A percentile compares a stretch with the other conserved stretches of the same genome.
Evolutionary conservation across 2,797 vertebrate genomes (phyloP).

Genomic region (Chiropotes sagulatus): DNA sequence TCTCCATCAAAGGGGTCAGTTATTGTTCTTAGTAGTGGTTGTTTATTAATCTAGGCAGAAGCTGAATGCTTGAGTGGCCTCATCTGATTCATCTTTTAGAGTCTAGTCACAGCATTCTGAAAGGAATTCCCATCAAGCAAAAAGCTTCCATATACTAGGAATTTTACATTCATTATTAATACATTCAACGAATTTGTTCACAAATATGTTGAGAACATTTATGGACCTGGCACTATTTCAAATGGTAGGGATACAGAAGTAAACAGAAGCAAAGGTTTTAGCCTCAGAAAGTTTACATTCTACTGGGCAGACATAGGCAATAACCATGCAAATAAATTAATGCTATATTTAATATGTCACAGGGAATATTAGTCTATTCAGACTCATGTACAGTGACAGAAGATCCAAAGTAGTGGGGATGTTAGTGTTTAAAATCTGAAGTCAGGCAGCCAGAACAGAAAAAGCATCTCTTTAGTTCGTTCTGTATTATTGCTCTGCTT

Average conservation of each 20-base stretch:
- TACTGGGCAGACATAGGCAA: not conserved
- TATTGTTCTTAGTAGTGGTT: not conserved
- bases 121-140: not conserved
- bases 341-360: not conserved
- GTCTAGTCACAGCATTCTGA: not conserved
- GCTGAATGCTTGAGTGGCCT: not conserved
- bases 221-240: not conserved
- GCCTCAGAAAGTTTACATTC: not conserved
- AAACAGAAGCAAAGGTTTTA: not conserved
- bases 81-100: not conserved
- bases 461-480: not conserved
- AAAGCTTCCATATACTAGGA: rapidly evolving
- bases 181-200: not conserved
- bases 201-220: not conserved
- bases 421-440: not conserved
- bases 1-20: not conserved
- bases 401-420: not conserved
- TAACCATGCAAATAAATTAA: not conserved
- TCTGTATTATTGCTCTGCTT: not conserved
- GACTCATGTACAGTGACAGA: not conserved
- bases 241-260: not conserved
- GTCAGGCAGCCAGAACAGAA: not conserved
- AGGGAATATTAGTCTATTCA: not conserved
- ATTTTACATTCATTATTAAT: not conserved
- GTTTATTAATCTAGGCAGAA: not conserved